Evolutionary conservation across 2,888 invertebrate species (phyloP), one percentile per base, ranked within the genome.

Genomic region (Hedya salicella): DNA sequence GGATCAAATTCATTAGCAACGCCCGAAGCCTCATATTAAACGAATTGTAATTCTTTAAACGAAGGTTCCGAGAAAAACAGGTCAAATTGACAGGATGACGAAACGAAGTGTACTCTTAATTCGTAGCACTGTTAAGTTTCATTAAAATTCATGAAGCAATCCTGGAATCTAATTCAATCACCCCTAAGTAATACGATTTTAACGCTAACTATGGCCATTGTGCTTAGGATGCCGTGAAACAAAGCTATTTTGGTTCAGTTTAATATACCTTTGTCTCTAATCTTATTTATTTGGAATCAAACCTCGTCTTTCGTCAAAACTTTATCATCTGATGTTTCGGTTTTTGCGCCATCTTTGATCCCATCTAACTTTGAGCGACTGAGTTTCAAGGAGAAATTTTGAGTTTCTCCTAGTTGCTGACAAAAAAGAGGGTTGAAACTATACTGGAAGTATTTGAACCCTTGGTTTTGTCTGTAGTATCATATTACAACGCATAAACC

Each of bases 131-230:
- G 46, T 36, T n/a, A 48, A 59, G 48, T 49, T 39, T 13, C 49
- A 60, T 60, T 60, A 60, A 60, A 60, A 60, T 60, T 60, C 59
- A 60, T 60, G 59, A 60, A 21, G 49, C 59, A 49, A 48, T 36
- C 48, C 25, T 13, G 39, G 36, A 42, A 5, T 14, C 44, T 2
- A 46, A 60, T 60, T 60, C 49, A 49, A 60, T 60, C 39, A 6
- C 11, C 36, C n/a, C n/a, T n/a, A n/a, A n/a, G n/a, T 60, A 60
- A 60, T 60, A 19, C 48, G 14, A 21, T 60, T 60, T 60, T 49
- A 14, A 21, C 16, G 21, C 36, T 60, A 60, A 49, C 36, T 60
- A 49, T 46, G 21, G 39, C 13, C 21, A 49, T 60, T 60, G 48
- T 32, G 9, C 32, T 49, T 6, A 17, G 32, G 17, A 21, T 11